These are phyloP conservation scores for Thomomys bottae DNA, from an alignment of 2,113 vertebrate genomes.

Conservation along the genomic window DNA sequence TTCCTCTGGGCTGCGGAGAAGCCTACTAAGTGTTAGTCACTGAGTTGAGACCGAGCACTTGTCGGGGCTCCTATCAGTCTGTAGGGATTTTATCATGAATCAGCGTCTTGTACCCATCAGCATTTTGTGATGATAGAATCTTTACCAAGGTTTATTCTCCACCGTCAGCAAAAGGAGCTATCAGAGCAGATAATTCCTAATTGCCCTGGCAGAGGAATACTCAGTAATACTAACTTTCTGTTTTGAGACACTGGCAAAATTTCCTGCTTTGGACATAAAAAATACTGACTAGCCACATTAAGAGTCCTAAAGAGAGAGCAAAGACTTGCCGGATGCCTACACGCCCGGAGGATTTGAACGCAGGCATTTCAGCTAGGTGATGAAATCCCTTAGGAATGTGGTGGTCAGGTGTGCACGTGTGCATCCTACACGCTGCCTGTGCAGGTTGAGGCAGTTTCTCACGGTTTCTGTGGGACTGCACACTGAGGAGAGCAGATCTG, in stretches of 20 bases:
- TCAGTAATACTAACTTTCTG: background rate
- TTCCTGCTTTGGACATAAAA: background rate
- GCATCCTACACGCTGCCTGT: background rate
- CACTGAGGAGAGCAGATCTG: too few species aligned
- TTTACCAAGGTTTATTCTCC: background rate
- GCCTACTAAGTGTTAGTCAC: too few species aligned
- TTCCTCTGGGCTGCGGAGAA: too few species aligned
- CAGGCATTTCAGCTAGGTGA: background rate
- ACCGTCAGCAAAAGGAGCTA: background rate
- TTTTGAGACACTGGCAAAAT: background rate
- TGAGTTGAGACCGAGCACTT: constrained; percentile 11
- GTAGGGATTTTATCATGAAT: background rate
- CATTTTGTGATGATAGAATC: background rate
- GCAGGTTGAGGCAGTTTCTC: background rate
- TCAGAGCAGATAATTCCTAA: background rate
- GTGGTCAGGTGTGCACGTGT: background rate
- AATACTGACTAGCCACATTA: background rate
- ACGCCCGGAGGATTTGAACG: background rate
- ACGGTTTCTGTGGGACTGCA: background rate
- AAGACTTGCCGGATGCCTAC: background rate
- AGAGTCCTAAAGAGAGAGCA: background rate
- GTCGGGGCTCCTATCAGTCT: constrained; percentile 62
- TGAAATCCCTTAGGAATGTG: background rate
- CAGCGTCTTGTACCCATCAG: constrained; percentile 11
- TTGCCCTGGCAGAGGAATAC: background rate